Evolutionary conservation across 2,888 invertebrate genomes (phyloP), one percentile per base, ranked within the genome.

Genomic region (Ormyrus rosae): DNA sequence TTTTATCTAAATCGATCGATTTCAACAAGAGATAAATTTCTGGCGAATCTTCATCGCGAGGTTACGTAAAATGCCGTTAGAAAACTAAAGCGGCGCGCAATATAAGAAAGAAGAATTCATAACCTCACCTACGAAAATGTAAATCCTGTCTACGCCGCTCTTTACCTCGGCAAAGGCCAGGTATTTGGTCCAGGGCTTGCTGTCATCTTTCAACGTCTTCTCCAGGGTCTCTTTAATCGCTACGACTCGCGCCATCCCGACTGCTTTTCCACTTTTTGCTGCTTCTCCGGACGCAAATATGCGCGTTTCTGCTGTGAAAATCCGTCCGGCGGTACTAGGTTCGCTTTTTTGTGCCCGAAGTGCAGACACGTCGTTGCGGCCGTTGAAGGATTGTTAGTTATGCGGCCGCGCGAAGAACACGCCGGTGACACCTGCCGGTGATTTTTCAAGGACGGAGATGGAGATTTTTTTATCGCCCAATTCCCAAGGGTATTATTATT

Each of bases 91-190:
- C 50, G 34, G 56, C 19, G 19, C 55, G 46, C 45, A 5, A 56
- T 9, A 65, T n/a, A 19, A 72, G 46, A 64, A 75, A 19, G 19
- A 19, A 19, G 19, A 19, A 8, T 0, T 56, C 9, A 13, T 78
- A 65, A 75, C 90, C 94, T 93, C 92, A 97, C 97, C 96, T 84
- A 94, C 87, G 91, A 96, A 96, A 85, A 97, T 85, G 90, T 96
- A 96, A 48, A 95, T 90, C 85, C 96, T 93, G 87, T 94, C 94
- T 70, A 96, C 91, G 86, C 95, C 95, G 85, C 95, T 94, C 89
- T 94, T 95, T 84, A 92, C 90, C 90, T 97, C 97, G 6, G 94
- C 92, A 82, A 91, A 89, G 46, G 93, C 94, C 83, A 97, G 93
- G 83, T 93, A 90, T 86, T 92, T 92, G 5, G 94, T 92, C 96